A percentile compares a stretch with the other conserved stretches of the same genome.
Conservation (phyloP, 2,113 vertebrate genomes). For the Zosterops japonicus region DNA sequence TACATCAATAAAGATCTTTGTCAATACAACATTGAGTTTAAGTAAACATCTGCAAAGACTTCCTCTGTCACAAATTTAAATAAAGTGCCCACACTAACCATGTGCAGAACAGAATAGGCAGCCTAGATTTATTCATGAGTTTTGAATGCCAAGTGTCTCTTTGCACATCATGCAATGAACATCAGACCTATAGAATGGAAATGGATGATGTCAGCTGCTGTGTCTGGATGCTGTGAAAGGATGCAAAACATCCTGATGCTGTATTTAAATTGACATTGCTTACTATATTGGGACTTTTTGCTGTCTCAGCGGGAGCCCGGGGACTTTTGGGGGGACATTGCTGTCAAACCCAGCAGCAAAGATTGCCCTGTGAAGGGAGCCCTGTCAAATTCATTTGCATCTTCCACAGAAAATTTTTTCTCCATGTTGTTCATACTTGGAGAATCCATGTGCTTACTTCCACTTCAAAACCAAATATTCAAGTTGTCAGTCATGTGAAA, state of each 20-base stretch:
- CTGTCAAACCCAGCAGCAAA: slow-evolving; percentile 46
- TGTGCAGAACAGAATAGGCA: not conserved
- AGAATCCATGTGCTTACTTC: not conserved
- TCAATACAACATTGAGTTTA: not conserved
- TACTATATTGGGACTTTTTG: slow-evolving; percentile 58
- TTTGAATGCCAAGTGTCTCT: slow-evolving; percentile 19
- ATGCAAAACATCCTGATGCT: slow-evolving; percentile 20
- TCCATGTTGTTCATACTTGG: not conserved
- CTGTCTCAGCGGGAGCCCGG: slow-evolving; percentile 34
- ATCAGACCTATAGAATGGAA: slow-evolving; percentile 50
- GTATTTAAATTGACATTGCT: slow-evolving; percentile 60
- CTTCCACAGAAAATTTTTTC: not conserved
- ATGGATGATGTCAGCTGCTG: slow-evolving; percentile 54
- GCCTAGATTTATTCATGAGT: not conserved
- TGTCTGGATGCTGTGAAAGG: slow-evolving; percentile 20
- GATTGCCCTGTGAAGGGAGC: not conserved
- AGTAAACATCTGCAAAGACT: not conserved
- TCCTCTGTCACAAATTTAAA: not conserved
- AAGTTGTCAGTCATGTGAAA: not conserved
- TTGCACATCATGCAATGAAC: not conserved
- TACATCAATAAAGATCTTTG: not conserved
- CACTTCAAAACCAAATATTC: not conserved
- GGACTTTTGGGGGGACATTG: slow-evolving; percentile 6
- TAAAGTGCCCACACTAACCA: not conserved
- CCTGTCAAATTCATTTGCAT: slow-evolving; percentile 40